Base-by-base conservation (phyloP, 2,113 vertebrate genomes). In the Junco hyemalis region DNA sequence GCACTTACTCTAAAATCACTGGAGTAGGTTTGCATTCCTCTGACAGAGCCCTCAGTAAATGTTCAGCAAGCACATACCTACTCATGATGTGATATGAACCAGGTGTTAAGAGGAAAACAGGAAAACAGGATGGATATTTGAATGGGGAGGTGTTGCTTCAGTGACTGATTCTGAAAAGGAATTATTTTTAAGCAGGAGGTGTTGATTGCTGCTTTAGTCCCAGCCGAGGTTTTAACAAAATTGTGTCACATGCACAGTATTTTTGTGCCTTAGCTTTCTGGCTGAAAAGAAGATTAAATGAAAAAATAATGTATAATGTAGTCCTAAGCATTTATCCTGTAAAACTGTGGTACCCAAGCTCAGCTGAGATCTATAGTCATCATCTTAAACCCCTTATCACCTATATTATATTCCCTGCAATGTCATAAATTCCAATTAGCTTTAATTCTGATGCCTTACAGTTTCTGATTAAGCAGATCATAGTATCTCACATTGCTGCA, bases 341-440 rank as follows among this genome's bases (percentile, higher is more conserved):
- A 77, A 91, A 79, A 81, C 29, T 29, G 16, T 45, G 40, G 51
- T 59, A 80, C 20, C 17, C 4, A 5, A 71, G 40, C 33, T 83
- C 35, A 59, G 21, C 36, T 83, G 81, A 44, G 21, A 73, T 70
- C 47, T 51, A 3, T 15, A 83, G 60, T 51, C 72, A 86, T n/a
- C 33, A 51, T 78, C 54, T 47, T 64, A 73, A 96, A 64, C 5
- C 19, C 22, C 60, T 78, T 81, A 93, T 90, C 81, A 90, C 47
- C 74, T 83, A 25, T 9, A 73, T 86, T 47, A 56, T 54, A 59
- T 38, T 82, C 15, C 35, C 38, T 77, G 18, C 51, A 79, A 70
- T 45, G 54, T 82, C 81, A 86, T 86, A 90, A 88, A 92, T 81
- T 69, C 85, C 90, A 90, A 97, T 96, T 93, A 96, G 50, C 59